Evolutionary conservation across 2,113 vertebrate genomes (phyloP).

Genomic region (Carettochelys insculpta): DNA sequence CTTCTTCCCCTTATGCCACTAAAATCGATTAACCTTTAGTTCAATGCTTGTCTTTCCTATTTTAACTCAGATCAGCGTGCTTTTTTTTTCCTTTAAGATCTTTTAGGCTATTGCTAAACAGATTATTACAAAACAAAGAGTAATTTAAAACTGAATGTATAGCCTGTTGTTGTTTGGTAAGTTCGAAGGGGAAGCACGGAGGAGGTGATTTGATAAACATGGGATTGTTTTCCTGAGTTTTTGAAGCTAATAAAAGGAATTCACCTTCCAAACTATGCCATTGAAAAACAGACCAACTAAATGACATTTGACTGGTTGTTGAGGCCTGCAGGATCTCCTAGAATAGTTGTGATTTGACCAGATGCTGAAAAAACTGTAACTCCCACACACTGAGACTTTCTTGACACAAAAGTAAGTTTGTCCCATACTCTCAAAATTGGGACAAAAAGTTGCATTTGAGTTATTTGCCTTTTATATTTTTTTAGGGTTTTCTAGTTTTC

Average conservation of each 20-base stretch:
- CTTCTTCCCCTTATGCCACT: not conserved
- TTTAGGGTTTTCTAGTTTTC: not conserved
- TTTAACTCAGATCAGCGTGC: not conserved
- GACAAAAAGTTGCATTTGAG: not conserved
- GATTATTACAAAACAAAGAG: not conserved
- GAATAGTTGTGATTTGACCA: not conserved
- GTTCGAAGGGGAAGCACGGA: not conserved
- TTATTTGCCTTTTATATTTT: not conserved
- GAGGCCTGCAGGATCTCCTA: not conserved
- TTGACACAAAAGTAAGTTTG: not conserved
- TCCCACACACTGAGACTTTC: not conserved
- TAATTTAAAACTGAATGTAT: not conserved
- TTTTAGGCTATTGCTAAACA: not conserved
- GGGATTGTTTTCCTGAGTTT: not conserved
- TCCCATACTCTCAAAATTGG: not conserved
- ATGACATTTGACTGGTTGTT: rapidly evolving
- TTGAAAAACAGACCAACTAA: not conserved
- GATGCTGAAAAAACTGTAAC: not conserved
- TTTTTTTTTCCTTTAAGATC: not conserved
- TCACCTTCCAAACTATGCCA: conserved; percentile 23
- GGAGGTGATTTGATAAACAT: not conserved
- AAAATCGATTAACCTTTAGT: not conserved
- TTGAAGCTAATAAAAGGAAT: conserved; percentile 8
- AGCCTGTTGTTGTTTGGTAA: rapidly evolving
- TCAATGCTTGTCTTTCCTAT: not conserved